Conservation (phyloP, 2,113 vertebrate genomes). For the Scalopus aquaticus region DNA sequence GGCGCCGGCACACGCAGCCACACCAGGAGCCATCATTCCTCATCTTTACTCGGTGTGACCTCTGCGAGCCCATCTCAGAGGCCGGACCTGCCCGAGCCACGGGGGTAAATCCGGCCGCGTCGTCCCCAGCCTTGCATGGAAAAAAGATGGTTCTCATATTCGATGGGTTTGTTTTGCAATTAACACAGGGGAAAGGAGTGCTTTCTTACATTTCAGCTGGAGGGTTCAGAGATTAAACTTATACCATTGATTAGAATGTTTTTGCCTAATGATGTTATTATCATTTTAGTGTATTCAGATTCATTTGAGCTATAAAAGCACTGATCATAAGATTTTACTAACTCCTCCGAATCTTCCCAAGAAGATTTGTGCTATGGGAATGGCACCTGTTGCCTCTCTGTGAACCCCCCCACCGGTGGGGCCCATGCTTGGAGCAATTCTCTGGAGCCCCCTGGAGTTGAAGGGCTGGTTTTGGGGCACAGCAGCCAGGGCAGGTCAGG, state of each 20-base stretch:
- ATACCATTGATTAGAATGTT: constrained; percentile 34
- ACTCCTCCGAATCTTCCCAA: constrained; percentile 18
- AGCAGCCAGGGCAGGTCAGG: not conserved
- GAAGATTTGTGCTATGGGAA: not conserved
- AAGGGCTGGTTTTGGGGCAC: not conserved
- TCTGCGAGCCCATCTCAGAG: accelerated
- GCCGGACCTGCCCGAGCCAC: not conserved
- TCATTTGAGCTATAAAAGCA: constrained; percentile 22
- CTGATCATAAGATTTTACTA: not conserved
- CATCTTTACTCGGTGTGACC: accelerated
- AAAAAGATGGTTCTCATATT: constrained; percentile 19
- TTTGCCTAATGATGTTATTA: constrained; percentile 7
- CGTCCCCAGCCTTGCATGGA: not conserved
- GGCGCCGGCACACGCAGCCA: accelerated
- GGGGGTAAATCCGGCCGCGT: not conserved
- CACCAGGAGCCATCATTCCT: accelerated
- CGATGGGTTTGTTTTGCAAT: constrained; percentile 29
- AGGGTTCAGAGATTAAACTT: constrained; percentile 63
- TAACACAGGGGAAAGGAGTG: not conserved
- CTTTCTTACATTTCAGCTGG: not conserved
- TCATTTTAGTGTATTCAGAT: constrained; percentile 13
- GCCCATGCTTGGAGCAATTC: accelerated
- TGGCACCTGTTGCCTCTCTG: accelerated
- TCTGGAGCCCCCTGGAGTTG: not conserved
- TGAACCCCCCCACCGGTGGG: not conserved